Conservation (phyloP, 2,888 invertebrate species). For the Amphipyra tragopoginis region DNA sequence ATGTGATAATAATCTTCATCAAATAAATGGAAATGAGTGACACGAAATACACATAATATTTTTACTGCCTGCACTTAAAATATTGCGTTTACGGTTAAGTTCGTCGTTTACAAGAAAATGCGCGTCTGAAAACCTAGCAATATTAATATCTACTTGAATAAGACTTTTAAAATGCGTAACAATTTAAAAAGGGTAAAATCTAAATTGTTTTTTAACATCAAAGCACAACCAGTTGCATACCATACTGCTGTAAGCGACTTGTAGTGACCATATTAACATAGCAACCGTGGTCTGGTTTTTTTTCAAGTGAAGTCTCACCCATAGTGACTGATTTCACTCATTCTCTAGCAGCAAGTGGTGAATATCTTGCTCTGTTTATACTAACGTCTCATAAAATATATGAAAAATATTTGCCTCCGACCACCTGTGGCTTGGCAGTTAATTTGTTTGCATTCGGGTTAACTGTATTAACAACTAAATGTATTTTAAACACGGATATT, state of each 20-base stretch:
- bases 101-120: too few species aligned
- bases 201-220: constrained; percentile 8
- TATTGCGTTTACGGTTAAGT: too few species aligned
- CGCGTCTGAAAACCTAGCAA: too few species aligned
- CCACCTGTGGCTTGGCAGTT: constrained; percentile 32
- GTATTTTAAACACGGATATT: constrained; percentile 20
- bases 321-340: constrained; percentile 2
- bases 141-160: too few species aligned
- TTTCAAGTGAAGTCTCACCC: constrained; percentile 23
- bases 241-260: not conserved
- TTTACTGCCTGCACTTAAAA: not conserved
- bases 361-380: constrained; percentile 19
- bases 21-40: constrained; percentile 14
- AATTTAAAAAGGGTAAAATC: constrained; percentile 1
- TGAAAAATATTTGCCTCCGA: constrained; percentile 34
- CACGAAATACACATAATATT: constrained; percentile 4
- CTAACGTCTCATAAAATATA: constrained; percentile 28
- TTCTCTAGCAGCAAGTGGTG: not conserved
- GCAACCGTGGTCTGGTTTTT: not conserved
- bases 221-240: not conserved
- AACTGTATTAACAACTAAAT: constrained; percentile 16
- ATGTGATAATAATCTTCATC: constrained; percentile 12
- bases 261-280: constrained; percentile 5
- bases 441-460: constrained; percentile 28
- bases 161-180: not conserved